phyloP scores from a whole-genome alignment of 2,797 vertebrate genomes.

The Nyctibius grandis region DNA sequence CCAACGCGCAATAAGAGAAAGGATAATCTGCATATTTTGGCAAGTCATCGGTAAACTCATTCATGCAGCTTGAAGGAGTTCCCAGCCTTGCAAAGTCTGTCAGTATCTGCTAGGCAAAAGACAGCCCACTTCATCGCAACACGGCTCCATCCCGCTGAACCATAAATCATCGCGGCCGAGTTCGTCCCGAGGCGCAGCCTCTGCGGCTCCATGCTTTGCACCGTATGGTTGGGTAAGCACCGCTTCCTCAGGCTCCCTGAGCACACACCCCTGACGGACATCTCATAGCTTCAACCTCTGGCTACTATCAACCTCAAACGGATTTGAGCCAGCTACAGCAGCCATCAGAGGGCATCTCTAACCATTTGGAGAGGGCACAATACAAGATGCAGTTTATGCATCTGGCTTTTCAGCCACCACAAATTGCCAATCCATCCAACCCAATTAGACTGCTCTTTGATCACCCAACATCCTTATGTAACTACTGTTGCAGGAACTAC shows the following conservation, averaged over 20 bases:
- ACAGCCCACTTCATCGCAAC: neutral
- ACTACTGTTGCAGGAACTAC: neutral
- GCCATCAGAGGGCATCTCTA: neutral
- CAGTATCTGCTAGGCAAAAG: neutral
- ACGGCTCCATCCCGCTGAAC: neutral
- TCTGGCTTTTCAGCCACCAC: neutral
- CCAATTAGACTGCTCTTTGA: neutral
- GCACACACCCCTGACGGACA: neutral
- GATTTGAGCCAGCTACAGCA: neutral
- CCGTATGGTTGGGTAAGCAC: neutral
- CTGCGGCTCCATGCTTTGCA: rapidly evolving
- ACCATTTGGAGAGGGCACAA: neutral
- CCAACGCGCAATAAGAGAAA: neutral
- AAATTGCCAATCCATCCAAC: neutral
- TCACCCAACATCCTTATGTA: neutral
- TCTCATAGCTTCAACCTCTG: neutral
- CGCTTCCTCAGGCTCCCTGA: rapidly evolving
- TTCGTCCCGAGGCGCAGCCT: neutral
- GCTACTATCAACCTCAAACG: neutral
- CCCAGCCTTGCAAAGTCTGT: neutral
- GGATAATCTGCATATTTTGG: neutral
- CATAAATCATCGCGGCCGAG: neutral
- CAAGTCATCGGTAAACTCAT: neutral
- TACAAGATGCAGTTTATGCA: neutral
- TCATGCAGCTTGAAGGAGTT: neutral